Conservation (phyloP, 1,140 invertebrate species). For the Rhizoglyphus robini region DNA sequence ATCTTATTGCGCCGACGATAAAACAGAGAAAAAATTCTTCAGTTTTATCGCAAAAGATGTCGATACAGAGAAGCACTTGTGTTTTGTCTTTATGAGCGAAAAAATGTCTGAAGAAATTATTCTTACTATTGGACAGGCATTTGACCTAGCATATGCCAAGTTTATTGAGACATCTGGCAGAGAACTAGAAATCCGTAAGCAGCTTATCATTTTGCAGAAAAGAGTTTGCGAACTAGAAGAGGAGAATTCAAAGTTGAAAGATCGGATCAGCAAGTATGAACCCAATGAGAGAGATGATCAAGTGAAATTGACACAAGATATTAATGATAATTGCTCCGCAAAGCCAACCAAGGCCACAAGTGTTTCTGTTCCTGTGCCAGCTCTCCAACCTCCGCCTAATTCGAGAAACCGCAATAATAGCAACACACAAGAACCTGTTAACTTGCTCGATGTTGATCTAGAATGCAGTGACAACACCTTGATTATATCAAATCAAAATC, state of each 20-base stretch:
- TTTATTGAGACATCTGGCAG: slow-evolving; percentile 62
- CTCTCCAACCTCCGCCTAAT: slow-evolving; percentile 30
- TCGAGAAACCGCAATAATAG: slow-evolving; percentile 12
- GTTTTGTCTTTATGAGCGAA: slow-evolving; percentile 91
- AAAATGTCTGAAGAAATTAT: slow-evolving; percentile 93
- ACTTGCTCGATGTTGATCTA: slow-evolving; percentile 15
- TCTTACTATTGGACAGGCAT: slow-evolving; percentile 88
- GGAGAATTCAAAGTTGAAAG: slow-evolving; percentile 53
- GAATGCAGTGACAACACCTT: background rate
- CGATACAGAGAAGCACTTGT: slow-evolving; percentile 65
- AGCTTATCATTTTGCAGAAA: slow-evolving; percentile 54
- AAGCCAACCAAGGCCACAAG: background rate
- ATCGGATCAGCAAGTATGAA: slow-evolving; percentile 38
- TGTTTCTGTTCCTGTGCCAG: background rate
- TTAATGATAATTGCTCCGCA: background rate
- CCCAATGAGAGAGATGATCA: background rate
- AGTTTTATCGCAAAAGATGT: slow-evolving; percentile 88
- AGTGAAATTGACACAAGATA: background rate
- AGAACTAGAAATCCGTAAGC: slow-evolving; percentile 55
- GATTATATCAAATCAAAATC: background rate
- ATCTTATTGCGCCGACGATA: slow-evolving; percentile 95
- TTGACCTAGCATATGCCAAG: slow-evolving; percentile 79
- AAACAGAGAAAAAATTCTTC: slow-evolving; percentile 92
- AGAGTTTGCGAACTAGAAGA: slow-evolving; percentile 53
- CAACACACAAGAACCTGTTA: slow-evolving; percentile 26